Evolutionary conservation across 2,113 vertebrate genomes (phyloP).

Genomic region (Romanogobio albipinnatus): DNA sequence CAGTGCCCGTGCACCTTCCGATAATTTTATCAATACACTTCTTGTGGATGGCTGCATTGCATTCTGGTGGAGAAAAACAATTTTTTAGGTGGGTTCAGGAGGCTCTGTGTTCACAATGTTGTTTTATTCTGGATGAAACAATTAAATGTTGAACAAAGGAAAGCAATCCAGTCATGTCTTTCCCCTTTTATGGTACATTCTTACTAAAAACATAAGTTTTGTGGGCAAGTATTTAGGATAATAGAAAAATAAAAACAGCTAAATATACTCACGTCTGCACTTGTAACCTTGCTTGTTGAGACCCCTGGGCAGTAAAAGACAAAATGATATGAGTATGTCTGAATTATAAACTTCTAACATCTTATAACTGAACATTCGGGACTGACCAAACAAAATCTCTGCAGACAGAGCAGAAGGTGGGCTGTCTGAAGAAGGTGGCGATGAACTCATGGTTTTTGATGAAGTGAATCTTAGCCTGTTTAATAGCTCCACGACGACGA

Average conservation of each 20-base stretch:
- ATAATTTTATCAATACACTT: slow-evolving; percentile 97
- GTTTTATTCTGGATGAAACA: neutral
- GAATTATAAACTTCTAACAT: neutral
- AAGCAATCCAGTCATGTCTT: neutral
- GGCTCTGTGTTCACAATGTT: neutral
- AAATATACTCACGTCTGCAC: slow-evolving; percentile 89
- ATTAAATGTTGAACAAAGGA: neutral
- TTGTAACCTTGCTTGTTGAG: slow-evolving; percentile 98
- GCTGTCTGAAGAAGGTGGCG: slow-evolving; percentile 93
- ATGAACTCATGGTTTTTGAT: slow-evolving; percentile 96
- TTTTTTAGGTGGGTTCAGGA: neutral
- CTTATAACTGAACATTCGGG: slow-evolving; percentile 11
- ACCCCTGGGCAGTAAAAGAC: slow-evolving; percentile 79
- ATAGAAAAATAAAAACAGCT: neutral
- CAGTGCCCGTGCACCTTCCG: slow-evolving; percentile 91
- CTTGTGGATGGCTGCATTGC: slow-evolving; percentile 98
- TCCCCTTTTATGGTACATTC: neutral
- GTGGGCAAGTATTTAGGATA: neutral
- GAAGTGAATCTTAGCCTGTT: slow-evolving; percentile 93
- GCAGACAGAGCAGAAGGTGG: slow-evolving; percentile 98
- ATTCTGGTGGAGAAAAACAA: slow-evolving; percentile 81
- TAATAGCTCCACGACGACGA: slow-evolving; percentile 92
- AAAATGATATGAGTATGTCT: neutral
- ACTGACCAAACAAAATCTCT: slow-evolving; percentile 96
- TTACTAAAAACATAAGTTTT: neutral